phyloP scores from a whole-genome alignment of 2,888 invertebrate genomes.

The Caradrina clavipalpis region DNA sequence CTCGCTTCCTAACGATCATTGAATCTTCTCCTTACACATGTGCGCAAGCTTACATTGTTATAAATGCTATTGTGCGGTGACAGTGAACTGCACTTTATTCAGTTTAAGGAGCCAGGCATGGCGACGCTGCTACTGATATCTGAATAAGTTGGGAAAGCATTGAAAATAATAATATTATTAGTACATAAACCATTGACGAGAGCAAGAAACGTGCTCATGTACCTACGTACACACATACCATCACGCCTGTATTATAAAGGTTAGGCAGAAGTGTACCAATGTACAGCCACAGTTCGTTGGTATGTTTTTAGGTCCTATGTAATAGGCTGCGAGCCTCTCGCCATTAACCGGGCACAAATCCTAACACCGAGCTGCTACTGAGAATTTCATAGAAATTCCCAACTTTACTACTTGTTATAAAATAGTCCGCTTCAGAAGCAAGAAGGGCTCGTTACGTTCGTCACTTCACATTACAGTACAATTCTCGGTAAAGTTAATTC shows the following conservation, averaged over 20 bases:
- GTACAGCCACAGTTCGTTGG: too few species aligned
- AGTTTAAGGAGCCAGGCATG: constrained; percentile 10
- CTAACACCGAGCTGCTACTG: too few species aligned
- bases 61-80: not conserved
- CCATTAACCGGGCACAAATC: too few species aligned
- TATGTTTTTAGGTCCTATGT: too few species aligned
- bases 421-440: not conserved
- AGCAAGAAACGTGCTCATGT: not conserved
- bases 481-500: not conserved
- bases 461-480: too few species aligned
- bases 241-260: too few species aligned
- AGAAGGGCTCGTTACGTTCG: too few species aligned
- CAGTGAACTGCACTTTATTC: constrained; percentile 23
- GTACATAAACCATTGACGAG: not conserved
- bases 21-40: constrained; percentile 1
- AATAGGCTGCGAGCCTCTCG: too few species aligned
- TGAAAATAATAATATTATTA: not conserved
- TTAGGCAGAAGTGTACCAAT: too few species aligned
- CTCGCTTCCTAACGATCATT: not conserved
- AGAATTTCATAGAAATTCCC: too few species aligned
- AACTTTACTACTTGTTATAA: too few species aligned
- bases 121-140: not conserved
- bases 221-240: too few species aligned
- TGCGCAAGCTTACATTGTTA: not conserved
- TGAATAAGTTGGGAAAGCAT: not conserved